Base-by-base conservation (phyloP, 1,140 invertebrate genomes). In the Drosophila miranda region DNA sequence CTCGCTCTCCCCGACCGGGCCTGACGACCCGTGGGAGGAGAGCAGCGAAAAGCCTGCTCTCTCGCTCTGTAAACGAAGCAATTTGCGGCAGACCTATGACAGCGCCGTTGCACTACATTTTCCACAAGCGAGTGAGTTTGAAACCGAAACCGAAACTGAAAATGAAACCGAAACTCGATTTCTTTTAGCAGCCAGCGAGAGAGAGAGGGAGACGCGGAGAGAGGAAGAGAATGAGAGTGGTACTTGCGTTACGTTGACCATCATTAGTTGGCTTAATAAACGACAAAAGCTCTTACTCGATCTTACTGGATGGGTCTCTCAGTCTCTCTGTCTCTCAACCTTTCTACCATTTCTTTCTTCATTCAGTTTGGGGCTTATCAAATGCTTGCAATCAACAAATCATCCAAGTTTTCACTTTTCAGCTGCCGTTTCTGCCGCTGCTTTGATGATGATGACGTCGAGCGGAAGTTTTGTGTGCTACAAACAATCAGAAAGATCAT, bases 211-310 rank as follows among this genome's bases (percentile, higher is more conserved):
- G n/a, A n/a, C n/a, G n/a, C n/a, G 50, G 41, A 48, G 13, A 50
- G 49, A 72, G 41, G 34, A 53, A 48, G 30, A 48, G n/a, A 49
- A 23, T 9, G 38, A 14, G 52, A 53, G 46, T 51, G 6, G 46
- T 52, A 52, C 48, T 59, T 58, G 30, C 38, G 75, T 83, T 83
- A 83, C 80, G 77, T 84, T 77, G 73, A 60, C 64, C 82, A 87
- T 78, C 77, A 86, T 86, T 86, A 86, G 81, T 75, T 86, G 68
- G 54, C 64, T 80, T 72, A 77, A 81, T 81, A 75, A 86, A 87
- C 74, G 81, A 77, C 67, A 76, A 73, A 70, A 54, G 71, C 59
- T 60, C 71, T 75, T 30, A 30, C 30, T 30, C 30, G 9, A 30
- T 30, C 30, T 9, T 16, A 16, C 16, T 16, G 0, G 16, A 16